Percentiles rank a stretch among this genome's conserved stretches.
Evolutionary conservation across 2,113 vertebrate genomes (phyloP).

Genomic region (Okapia johnstoni): DNA sequence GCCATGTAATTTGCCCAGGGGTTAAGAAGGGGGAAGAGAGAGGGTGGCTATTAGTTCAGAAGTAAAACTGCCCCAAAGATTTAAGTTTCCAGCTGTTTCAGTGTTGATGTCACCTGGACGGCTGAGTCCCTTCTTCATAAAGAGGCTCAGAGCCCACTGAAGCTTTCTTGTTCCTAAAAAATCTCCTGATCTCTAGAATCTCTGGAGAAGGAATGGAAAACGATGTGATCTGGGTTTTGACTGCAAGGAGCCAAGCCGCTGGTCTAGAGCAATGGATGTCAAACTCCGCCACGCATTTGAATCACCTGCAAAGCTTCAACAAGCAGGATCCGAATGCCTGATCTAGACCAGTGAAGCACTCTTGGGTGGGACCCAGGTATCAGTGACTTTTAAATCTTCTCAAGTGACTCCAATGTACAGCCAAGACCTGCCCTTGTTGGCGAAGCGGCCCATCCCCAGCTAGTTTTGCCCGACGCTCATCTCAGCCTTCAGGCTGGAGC

Average conservation of each 20-base stretch:
- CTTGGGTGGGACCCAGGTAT: background rate
- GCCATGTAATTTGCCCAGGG: accelerated
- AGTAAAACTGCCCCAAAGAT: background rate
- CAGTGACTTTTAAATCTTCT: background rate
- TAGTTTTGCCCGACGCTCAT: background rate
- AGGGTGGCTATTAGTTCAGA: accelerated
- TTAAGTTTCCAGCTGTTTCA: background rate
- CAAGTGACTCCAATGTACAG: background rate
- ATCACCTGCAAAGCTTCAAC: background rate
- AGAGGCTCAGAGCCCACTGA: background rate
- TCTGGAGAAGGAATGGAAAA: background rate
- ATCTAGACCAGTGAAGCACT: background rate
- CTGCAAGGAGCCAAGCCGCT: accelerated
- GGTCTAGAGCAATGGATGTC: background rate
- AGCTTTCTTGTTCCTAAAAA: background rate
- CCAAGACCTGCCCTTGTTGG: background rate
- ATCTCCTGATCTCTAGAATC: background rate
- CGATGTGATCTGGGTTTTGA: background rate
- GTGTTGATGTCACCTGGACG: background rate
- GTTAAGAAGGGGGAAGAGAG: background rate
- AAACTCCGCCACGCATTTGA: accelerated
- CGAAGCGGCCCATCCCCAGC: background rate
- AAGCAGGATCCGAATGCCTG: accelerated
- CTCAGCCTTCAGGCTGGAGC: background rate
- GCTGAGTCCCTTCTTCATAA: background rate